Evolutionary conservation across 1,140 invertebrate genomes (phyloP), one percentile per base, ranked within the genome.

Genomic region (Solen grandis): DNA sequence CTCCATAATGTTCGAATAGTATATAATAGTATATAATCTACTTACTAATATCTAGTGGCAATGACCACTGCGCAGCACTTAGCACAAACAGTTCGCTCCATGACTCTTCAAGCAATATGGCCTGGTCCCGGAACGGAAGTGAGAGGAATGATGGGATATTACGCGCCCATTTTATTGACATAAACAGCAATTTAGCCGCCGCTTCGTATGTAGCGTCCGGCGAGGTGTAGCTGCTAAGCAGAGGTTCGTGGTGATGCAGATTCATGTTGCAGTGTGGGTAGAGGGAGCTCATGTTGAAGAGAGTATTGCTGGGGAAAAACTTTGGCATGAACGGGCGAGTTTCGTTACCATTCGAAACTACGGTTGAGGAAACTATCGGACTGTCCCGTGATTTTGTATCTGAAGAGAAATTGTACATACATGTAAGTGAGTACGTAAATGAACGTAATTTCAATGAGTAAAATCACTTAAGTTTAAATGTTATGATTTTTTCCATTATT

Each of bases 71-170:
- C 80, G 97, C 97, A 75, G 98, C 97, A 93, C 98, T 99, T 63
- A 99, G 94, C 69, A 99, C 96, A 92, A 99, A 99, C 83, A 99
- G 92, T 93, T 99, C 98, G 83, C 96, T 97, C 98, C 98, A 99
- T 55, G 98, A 97, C 86, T 98, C 94, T 89, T 97, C 95, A 81
- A 99, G 92, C 68, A 99, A 94, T 35, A 97, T 97, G 82, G 99
- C 97, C 93, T 98, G 96, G 88, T 95, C 95, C 70, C 94, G 93
- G 85, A 95, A 93, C 94, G 88, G 89, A 59, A 99, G 95, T 88
- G 99, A 97, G 35, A 97, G 96, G 93, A 99, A 99, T 93, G 97
- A 99, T 63, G 98, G 97, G 89, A 99, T 99, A 91, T 98, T 98
- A 86, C 97, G 94, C 80, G 98, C 97, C 98, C 98, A 99, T 92